These are phyloP conservation scores for Tokudaia muenninki DNA, from an alignment of 2,797 vertebrate species.

Conservation along the genomic window DNA sequence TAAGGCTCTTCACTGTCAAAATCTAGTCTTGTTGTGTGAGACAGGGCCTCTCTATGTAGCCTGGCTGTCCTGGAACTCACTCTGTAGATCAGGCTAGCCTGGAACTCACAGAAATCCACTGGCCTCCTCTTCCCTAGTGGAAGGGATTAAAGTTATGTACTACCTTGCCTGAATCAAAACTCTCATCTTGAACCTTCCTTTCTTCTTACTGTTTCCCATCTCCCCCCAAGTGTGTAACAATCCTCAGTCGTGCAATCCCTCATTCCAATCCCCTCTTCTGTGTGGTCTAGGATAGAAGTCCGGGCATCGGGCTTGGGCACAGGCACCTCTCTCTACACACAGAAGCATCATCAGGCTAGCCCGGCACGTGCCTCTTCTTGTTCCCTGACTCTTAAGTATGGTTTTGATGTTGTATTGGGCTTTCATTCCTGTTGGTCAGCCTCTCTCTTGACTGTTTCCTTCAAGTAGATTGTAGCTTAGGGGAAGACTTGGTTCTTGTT, in stretches of 20 bases:
- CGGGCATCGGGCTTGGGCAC: neutral
- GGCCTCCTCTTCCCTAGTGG: neutral
- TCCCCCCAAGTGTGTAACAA: neutral
- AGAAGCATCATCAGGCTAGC: neutral
- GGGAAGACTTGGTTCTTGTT: neutral
- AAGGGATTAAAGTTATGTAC: neutral
- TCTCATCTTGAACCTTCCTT: conserved; percentile 12
- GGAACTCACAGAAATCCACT: neutral
- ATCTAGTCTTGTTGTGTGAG: neutral
- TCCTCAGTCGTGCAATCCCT: neutral
- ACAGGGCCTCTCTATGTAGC: neutral
- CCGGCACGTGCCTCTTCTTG: neutral
- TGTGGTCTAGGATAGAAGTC: neutral
- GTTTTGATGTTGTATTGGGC: neutral
- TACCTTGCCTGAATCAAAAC: neutral
- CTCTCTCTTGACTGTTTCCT: conserved; percentile 39
- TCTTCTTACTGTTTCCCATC: neutral
- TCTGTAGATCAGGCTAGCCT: neutral
- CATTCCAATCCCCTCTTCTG: neutral
- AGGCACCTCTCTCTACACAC: neutral
- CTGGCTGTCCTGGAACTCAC: neutral
- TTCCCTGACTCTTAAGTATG: conserved; percentile 17
- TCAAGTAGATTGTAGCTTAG: neutral
- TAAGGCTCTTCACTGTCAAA: conserved; percentile 33
- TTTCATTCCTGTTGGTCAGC: conserved; percentile 3